Base-by-base conservation (phyloP, 1,140 invertebrate species). In the Holotrichia oblita region DNA sequence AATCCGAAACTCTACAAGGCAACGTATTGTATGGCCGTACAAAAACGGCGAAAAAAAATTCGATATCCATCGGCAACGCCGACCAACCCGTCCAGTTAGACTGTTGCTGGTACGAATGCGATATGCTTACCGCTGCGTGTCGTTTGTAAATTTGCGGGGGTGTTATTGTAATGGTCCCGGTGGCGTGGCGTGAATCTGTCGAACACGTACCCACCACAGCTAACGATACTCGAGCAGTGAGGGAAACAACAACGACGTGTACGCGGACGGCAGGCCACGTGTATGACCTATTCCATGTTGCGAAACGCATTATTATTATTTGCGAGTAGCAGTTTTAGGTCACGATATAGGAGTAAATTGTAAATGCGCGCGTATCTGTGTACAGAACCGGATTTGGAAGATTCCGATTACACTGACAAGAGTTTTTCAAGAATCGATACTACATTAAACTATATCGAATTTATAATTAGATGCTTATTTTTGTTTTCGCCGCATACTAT, bases 251-350 rank as follows among this genome's bases (percentile, higher is more conserved):
- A 55, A 55, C 48, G 48, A 55, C 48, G 48, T 55, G 61, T 69
- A 34, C 22, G 27, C 44, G n/a, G 7, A 22, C 64, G 64, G 10
- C 22, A 24, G 64, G 10, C 73, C 73, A 74, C 73, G 73, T 74
- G 73, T 40, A 74, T 74, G 73, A 74, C 73, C 73, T 40, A 42
- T 44, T 44, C 73, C 73, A 44, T 74, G 73, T 74, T 74, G 73
- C 73, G 73, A 74, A 74, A 74, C 73, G 41, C 34, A 74, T 74
- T 74, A 74, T 73, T 73, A 73, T 74, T 74, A 74, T 74, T 74
- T 74, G 73, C 73, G 73, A 74, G 61, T 34, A 69, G 73, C 40
- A 42, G 73, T 74, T 74, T 74, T 74, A 74, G 73, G 73, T 74
- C 73, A 42, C 40, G 34, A 41, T 72, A 17, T 34, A 74, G 73